These are phyloP conservation scores for Vanacampus margaritifer DNA, from an alignment of 2,113 vertebrate species.

Conservation along the genomic window DNA sequence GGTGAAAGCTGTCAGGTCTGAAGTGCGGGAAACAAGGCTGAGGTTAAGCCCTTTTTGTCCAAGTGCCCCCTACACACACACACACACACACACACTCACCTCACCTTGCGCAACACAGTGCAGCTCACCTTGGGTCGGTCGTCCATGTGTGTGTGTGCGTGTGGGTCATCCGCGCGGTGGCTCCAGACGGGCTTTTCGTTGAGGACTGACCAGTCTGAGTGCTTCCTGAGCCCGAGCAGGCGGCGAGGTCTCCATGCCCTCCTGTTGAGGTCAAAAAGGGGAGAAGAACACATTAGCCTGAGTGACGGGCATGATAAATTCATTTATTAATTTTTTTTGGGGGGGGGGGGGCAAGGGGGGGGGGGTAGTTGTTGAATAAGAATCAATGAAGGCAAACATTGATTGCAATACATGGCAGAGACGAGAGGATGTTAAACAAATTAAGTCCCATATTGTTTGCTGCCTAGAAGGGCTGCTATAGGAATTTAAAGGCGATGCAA, in stretches of 20 bases:
- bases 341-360: too few species aligned
- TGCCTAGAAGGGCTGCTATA: background rate
- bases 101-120: too few species aligned
- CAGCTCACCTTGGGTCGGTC: slow-evolving; percentile 28
- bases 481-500: too few species aligned
- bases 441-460: background rate
- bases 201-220: slow-evolving; percentile 78
- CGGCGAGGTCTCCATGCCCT: slow-evolving; percentile 24
- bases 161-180: slow-evolving; percentile 48
- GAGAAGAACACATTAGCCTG: background rate
- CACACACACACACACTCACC: background rate
- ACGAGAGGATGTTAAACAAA: background rate
- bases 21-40: slow-evolving; percentile 53
- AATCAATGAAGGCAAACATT: background rate
- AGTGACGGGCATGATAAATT: background rate
- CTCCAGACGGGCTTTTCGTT: slow-evolving; percentile 75
- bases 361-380: background rate
- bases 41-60: slow-evolving; percentile 57
- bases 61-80: slow-evolving; percentile 7
- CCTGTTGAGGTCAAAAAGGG: background rate
- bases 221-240: slow-evolving; percentile 60
- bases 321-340: background rate
- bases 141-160: slow-evolving; percentile 57
- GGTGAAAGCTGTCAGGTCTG: slow-evolving; percentile 57
- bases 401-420: background rate